Evolutionary conservation across 2,888 invertebrate genomes (phyloP).

Genomic region (Drosophila infuscata): DNA sequence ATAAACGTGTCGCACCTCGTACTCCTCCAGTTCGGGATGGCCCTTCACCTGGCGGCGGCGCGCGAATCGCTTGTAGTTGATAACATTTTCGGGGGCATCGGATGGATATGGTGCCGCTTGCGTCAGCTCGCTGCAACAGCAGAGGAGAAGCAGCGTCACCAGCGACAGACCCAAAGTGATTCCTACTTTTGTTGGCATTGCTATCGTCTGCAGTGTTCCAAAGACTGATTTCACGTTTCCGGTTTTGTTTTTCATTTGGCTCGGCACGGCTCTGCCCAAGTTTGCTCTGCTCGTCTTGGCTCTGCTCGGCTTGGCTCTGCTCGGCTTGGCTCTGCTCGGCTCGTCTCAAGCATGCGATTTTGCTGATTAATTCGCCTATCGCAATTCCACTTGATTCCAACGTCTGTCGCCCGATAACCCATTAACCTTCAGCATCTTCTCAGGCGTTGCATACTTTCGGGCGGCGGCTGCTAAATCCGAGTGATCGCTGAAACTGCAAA

Average conservation of each 20-base stretch:
- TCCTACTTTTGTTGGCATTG: constrained; percentile 16
- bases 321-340: neutral
- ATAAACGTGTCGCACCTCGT: constrained; percentile 70
- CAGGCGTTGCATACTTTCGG: constrained; percentile 56
- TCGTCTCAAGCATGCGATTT: neutral
- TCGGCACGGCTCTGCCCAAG: neutral
- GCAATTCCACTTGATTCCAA: neutral
- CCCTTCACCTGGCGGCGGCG: constrained; percentile 49
- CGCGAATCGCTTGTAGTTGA: constrained; percentile 58
- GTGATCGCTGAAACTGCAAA: neutral
- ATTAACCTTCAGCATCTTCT: neutral
- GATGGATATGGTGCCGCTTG: constrained; percentile 21
- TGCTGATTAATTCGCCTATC: constrained; percentile 6
- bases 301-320: too few species aligned
- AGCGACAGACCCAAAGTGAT: constrained; percentile 13
- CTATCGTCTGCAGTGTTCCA: constrained; percentile 2
- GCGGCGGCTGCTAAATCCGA: constrained; percentile 8
- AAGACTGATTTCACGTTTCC: constrained; percentile 15
- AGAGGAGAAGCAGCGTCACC: constrained; percentile 21
- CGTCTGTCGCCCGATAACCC: constrained; percentile 18
- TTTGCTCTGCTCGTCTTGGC: neutral
- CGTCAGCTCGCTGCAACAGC: constrained; percentile 10
- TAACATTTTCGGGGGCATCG: constrained; percentile 25
- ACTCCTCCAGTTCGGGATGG: constrained; percentile 46
- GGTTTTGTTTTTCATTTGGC: neutral